Base-by-base conservation (phyloP, 1,140 invertebrate species). In the Atta texana region DNA sequence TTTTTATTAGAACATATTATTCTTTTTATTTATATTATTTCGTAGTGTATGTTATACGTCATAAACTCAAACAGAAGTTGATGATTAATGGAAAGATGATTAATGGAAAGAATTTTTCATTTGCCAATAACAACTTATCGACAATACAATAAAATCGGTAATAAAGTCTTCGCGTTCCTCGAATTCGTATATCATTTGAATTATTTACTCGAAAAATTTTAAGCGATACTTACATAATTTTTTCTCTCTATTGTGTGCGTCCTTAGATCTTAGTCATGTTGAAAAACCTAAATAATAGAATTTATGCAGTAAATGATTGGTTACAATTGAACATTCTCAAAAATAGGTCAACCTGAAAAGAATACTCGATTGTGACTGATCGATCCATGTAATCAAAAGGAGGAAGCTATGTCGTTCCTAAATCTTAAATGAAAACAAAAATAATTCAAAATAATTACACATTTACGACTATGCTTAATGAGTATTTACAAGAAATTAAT, bases 361-460 rank as follows among this genome's bases (percentile, higher is more conserved):
- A 75, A 59, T 28, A 6, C 12, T 74, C 28, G 51, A 74, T 18
- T 39, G 53, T 75, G 53, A 75, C 39, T 75, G 72, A 75, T 75
- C n/a, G 53, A 75, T 24, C 21, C 44, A 44, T 34, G 34, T 39
- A 39, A 6, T 39, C 3, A 39, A 39, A 7, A 39, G 34, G 6
- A 6, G 6, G 34, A 39, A 39, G 34, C 34, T 39, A 34, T 34
- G 6, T 34, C 5, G 0, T 7, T 7, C 0, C 7, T 39, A 39
- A 7, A 39, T 39, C 7, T 39, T 7, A 39, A 39, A 39, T 39
- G 7, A 39, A 7, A 7, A 39, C 34, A 39, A 39, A 39, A 39
- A 39, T 39, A 34, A 34, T 34, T 34, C 31, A 34, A 34, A 34
- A 34, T 0, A 34, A 34, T 34, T 34, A 39, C 6, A 39, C 0